A percentile compares a stretch with the other conserved stretches of the same genome.
phyloP scores from a whole-genome alignment of 1,140 invertebrate genomes.

The Cataglyphis hispanica region DNA sequence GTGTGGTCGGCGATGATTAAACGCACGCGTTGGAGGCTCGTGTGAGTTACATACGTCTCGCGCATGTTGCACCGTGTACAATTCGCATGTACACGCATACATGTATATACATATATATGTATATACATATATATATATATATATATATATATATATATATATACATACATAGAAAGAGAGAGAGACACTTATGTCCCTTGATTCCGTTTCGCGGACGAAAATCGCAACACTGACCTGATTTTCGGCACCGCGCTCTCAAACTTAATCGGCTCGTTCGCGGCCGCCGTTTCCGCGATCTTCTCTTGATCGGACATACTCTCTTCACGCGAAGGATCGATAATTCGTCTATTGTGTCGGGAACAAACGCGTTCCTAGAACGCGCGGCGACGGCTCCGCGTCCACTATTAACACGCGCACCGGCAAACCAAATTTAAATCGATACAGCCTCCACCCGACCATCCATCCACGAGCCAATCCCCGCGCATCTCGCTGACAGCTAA shows the following conservation, averaged over 20 bases:
- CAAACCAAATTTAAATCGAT: slow-evolving; percentile 86
- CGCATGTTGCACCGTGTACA: not conserved
- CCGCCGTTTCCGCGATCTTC: slow-evolving; percentile 43
- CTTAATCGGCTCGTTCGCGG: slow-evolving; percentile 63
- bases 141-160: not conserved
- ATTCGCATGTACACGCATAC: not conserved
- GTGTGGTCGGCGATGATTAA: slow-evolving; percentile 29
- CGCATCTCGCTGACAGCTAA: not conserved
- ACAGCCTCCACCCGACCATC: slow-evolving; percentile 80
- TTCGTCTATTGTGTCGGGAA: slow-evolving; percentile 6
- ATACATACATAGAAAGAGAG: not conserved
- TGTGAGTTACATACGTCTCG: not conserved
- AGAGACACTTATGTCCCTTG: not conserved
- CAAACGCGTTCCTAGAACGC: slow-evolving; percentile 39
- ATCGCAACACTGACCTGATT: slow-evolving; percentile 76
- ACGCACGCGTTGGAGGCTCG: not conserved
- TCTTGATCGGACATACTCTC: slow-evolving; percentile 63
- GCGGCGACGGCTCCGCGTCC: slow-evolving; percentile 73
- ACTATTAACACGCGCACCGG: slow-evolving; percentile 78
- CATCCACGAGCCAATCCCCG: slow-evolving; percentile 28
- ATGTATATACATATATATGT: not conserved
- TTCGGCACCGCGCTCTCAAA: slow-evolving; percentile 77
- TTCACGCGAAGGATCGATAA: slow-evolving; percentile 50
- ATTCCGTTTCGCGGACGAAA: slow-evolving; percentile 1
- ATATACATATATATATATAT: not conserved